These are phyloP conservation scores for Clanis bilineata DNA, from an alignment of 2,888 invertebrate genomes.

Conservation along the genomic window DNA sequence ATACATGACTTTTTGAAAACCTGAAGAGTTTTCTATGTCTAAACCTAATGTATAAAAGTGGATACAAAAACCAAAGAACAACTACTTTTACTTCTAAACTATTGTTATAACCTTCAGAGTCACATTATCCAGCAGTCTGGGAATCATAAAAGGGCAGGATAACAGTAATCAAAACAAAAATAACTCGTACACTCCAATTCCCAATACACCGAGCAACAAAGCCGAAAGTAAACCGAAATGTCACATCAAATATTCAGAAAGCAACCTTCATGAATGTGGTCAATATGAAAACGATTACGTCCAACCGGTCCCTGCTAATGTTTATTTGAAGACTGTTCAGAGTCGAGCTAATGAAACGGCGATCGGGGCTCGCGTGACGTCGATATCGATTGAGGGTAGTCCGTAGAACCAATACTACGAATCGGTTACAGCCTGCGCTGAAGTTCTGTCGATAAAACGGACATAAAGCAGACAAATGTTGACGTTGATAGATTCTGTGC, in stretches of 20 bases:
- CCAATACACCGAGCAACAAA: not conserved
- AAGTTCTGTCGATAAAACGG: not conserved
- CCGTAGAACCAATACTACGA: conserved; percentile 36
- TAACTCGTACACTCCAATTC: too few relatives aligned
- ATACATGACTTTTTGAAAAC: too few relatives aligned
- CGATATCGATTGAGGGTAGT: conserved; percentile 48
- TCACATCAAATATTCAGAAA: not conserved
- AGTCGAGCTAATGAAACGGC: conserved; percentile 47
- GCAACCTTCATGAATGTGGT: conserved; percentile 1
- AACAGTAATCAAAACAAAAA: not conserved
- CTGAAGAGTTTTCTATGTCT: too few relatives aligned
- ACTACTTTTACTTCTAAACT: too few relatives aligned
- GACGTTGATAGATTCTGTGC: conserved; percentile 12
- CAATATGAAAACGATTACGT: conserved; percentile 3
- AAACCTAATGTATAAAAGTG: too few relatives aligned
- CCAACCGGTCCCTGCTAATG: conserved; percentile 42
- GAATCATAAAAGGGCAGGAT: too few relatives aligned
- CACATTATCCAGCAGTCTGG: too few relatives aligned
- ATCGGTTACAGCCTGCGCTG: conserved; percentile 19
- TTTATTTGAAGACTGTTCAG: conserved; percentile 63
- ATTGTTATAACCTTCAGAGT: too few relatives aligned
- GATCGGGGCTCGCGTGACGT: conserved; percentile 63
- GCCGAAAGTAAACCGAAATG: not conserved
- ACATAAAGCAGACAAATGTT: not conserved
- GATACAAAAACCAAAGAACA: too few relatives aligned